Percentiles rank a stretch among this genome's conserved stretches.
Conservation (phyloP, 2,888 invertebrate genomes). For the Nomada goodeniana region DNA sequence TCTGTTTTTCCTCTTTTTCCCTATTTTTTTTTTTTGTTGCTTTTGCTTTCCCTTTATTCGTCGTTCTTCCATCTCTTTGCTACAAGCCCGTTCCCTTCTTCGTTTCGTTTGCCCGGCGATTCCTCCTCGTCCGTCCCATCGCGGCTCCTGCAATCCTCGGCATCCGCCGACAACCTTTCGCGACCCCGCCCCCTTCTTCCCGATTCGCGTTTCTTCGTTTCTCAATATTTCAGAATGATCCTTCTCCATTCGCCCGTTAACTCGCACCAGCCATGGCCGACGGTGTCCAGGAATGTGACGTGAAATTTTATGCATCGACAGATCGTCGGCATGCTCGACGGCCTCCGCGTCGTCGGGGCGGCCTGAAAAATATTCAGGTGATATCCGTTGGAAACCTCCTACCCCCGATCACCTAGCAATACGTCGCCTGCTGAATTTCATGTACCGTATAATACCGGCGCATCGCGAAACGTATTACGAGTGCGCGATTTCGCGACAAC, state of each 20-base stretch:
- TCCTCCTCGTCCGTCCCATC: neutral
- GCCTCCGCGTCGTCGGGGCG: constrained; percentile 53
- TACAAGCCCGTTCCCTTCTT: neutral
- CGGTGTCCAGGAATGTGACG: constrained; percentile 65
- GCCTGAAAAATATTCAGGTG: constrained; percentile 71
- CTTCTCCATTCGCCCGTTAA: neutral
- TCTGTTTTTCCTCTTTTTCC: neutral
- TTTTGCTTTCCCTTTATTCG: neutral
- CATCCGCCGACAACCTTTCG: too few relatives aligned
- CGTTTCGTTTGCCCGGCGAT: constrained; percentile 15
- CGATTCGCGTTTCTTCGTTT: neutral
- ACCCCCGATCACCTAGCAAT: constrained; percentile 25
- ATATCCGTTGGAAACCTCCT: constrained; percentile 60
- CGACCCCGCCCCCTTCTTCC: neutral
- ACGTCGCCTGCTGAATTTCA: constrained; percentile 55
- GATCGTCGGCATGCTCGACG: constrained; percentile 49
- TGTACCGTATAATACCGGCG: constrained; percentile 49
- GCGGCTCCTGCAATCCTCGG: neutral
- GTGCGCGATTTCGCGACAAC: constrained; percentile 39
- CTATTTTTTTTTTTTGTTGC: too few relatives aligned
- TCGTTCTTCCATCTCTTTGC: neutral
- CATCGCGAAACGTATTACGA: constrained; percentile 51
- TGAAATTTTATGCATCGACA: constrained; percentile 73
- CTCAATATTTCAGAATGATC: neutral
- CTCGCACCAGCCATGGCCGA: constrained; percentile 33